A percentile compares a stretch with the other conserved stretches of the same genome.
Evolutionary conservation across 2,113 vertebrate species (phyloP).

Genomic region (Arizona elegans): DNA sequence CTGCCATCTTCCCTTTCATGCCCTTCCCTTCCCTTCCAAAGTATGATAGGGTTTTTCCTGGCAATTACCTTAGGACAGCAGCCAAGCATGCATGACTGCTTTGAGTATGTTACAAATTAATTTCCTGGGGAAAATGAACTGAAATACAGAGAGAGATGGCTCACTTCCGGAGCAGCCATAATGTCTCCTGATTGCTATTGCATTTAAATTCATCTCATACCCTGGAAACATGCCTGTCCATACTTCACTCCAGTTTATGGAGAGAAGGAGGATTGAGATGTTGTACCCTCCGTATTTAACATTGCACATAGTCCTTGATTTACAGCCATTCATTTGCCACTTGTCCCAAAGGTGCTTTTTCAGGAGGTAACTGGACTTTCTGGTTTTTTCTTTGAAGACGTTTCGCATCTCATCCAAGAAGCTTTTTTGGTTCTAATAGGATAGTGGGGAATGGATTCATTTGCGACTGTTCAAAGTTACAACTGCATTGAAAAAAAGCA

Average conservation of each 20-base stretch:
- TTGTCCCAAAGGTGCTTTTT: not conserved
- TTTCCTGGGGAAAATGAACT: slow-evolving; percentile 17
- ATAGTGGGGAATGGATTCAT: not conserved
- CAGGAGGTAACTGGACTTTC: no score
- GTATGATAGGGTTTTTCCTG: not conserved
- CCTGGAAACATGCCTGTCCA: not conserved
- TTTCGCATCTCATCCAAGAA: no score
- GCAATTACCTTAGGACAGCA: slow-evolving; percentile 7
- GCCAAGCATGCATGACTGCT: not conserved
- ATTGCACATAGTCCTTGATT: not conserved
- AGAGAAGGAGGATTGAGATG: not conserved
- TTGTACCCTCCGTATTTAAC: not conserved
- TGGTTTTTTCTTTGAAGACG: no score
- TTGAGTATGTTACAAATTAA: slow-evolving; percentile 6
- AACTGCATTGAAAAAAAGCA: not conserved
- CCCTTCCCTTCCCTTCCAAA: not conserved
- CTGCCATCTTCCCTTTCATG: not conserved
- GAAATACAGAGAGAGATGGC: slow-evolving; percentile 26
- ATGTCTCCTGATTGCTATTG: not conserved
- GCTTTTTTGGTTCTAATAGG: no score
- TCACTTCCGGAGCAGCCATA: slow-evolving; percentile 13
- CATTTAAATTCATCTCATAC: slow-evolving; percentile 8
- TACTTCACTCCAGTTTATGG: not conserved
- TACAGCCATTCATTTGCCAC: not conserved
- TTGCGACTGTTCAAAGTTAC: not conserved